These are phyloP conservation scores for Hybognathus amarus DNA, from an alignment of 2,797 vertebrate species.

Conservation along the genomic window DNA sequence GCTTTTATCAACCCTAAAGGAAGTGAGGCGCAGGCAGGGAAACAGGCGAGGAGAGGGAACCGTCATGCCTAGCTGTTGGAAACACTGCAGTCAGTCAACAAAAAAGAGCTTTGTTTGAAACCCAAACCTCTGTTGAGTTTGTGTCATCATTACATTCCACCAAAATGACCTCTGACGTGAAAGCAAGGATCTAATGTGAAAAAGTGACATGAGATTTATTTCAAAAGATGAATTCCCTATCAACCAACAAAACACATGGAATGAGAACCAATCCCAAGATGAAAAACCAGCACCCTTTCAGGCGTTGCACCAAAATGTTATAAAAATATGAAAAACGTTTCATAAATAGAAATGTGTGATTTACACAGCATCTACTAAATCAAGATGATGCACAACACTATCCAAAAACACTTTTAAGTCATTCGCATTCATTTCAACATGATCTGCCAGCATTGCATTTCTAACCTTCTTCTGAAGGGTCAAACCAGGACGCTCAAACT, in stretches of 20 bases:
- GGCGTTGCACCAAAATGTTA: constrained; percentile 1
- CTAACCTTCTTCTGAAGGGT: constrained; percentile 32
- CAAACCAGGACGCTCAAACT: constrained; percentile 37
- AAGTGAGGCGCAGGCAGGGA: constrained; percentile 42
- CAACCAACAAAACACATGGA: constrained; percentile 5
- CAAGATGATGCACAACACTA: constrained; percentile 12
- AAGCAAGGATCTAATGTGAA: constrained; percentile 37
- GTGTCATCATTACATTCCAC: constrained; percentile 60
- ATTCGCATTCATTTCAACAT: constrained; percentile 31
- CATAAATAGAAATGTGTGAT: constrained; percentile 30
- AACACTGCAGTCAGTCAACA: constrained; percentile 65
- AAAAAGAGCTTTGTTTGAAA: constrained; percentile 67
- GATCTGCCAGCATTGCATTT: constrained; percentile 26
- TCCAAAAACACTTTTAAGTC: constrained; percentile 34
- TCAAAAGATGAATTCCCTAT: constrained; percentile 9
- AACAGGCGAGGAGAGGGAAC: constrained; percentile 52
- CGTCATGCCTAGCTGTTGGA: constrained; percentile 66
- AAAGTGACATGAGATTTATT: constrained; percentile 13
- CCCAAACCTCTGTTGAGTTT: constrained; percentile 62
- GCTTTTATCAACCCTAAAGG: constrained; percentile 49
- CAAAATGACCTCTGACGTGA: constrained; percentile 46
- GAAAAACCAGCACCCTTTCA: not conserved
- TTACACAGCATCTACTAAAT: constrained; percentile 23
- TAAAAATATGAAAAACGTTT: constrained; percentile 15
- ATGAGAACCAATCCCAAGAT: constrained; percentile 9